Conservation (phyloP, 1,140 invertebrate species). For the Cheumatopsyche charites region DNA sequence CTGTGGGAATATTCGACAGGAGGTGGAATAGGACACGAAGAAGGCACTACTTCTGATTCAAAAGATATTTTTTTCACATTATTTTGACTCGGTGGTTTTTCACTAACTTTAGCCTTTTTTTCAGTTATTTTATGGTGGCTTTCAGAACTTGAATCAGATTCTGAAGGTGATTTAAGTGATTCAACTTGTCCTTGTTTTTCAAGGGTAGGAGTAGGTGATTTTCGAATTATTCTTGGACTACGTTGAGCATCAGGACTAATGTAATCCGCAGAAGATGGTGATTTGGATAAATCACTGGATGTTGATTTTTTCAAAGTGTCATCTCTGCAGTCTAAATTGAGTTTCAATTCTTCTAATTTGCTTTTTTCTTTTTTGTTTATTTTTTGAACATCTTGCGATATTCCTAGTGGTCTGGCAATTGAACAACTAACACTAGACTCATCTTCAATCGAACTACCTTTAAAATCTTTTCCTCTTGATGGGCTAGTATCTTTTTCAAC, state of each 20-base stretch:
- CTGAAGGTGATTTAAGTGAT: constrained; percentile 59
- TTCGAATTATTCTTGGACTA: constrained; percentile 58
- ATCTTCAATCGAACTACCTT: constrained; percentile 71
- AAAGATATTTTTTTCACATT: background rate
- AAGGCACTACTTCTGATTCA: background rate
- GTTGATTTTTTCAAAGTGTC: constrained; percentile 56
- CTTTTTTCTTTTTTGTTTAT: constrained; percentile 62
- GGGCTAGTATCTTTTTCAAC: constrained; percentile 65
- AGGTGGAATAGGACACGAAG: constrained; percentile 8
- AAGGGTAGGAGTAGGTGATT: constrained; percentile 64
- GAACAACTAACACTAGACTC: constrained; percentile 81
- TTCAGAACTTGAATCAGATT: constrained; percentile 61
- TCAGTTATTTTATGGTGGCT: constrained; percentile 61
- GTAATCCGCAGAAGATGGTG: constrained; percentile 52
- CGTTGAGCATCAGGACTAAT: constrained; percentile 56
- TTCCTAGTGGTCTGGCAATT: constrained; percentile 75
- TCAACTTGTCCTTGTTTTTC: constrained; percentile 68
- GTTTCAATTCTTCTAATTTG: constrained; percentile 59
- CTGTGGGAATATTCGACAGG: constrained; percentile 26
- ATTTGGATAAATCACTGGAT: constrained; percentile 57
- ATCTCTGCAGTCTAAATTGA: constrained; percentile 60
- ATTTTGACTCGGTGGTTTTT: background rate
- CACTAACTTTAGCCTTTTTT: constrained; percentile 39
- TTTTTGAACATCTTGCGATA: constrained; percentile 73
- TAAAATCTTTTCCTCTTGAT: constrained; percentile 64